phyloP scores from a whole-genome alignment of 2,888 invertebrate species.

The Andrena praecox region DNA sequence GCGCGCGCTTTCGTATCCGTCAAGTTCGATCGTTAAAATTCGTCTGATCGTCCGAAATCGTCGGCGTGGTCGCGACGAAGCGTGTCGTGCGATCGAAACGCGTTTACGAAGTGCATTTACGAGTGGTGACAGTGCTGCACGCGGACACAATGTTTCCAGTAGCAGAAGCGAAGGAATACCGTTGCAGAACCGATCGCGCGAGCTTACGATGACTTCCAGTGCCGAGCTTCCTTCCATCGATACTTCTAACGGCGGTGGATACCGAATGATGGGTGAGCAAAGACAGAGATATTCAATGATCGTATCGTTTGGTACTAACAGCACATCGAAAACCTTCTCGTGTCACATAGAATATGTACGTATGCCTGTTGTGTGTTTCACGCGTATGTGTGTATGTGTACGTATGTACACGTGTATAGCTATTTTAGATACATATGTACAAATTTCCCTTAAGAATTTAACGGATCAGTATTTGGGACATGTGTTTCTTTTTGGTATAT shows the following conservation, averaged over 20 bases:
- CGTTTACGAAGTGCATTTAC: not conserved
- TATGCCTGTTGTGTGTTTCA: slow-evolving; percentile 4
- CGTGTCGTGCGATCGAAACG: not conserved
- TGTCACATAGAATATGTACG: slow-evolving; percentile 41
- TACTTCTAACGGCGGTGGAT: not conserved
- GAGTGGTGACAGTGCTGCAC: not conserved
- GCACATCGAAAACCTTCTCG: slow-evolving; percentile 59
- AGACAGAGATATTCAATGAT: slow-evolving; percentile 52
- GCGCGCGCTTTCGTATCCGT: not conserved
- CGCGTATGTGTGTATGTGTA: slow-evolving; percentile 25
- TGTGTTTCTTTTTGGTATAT: slow-evolving; percentile 37
- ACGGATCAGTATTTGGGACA: slow-evolving; percentile 61
- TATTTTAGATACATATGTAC: slow-evolving; percentile 73
- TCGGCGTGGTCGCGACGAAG: not conserved
- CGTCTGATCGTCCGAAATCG: not conserved
- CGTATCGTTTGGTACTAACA: slow-evolving; percentile 32
- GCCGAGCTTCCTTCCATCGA: not conserved
- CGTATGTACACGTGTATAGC: slow-evolving; percentile 51
- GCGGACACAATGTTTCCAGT: not conserved
- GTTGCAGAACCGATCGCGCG: not conserved
- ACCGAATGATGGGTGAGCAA: slow-evolving; percentile 42
- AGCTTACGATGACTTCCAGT: not conserved
- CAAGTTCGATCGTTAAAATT: slow-evolving; percentile 14
- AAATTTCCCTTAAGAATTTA: slow-evolving; percentile 60
- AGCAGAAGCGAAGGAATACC: not conserved